Conservation (phyloP, 2,113 vertebrate genomes). For the Calonectris borealis region DNA sequence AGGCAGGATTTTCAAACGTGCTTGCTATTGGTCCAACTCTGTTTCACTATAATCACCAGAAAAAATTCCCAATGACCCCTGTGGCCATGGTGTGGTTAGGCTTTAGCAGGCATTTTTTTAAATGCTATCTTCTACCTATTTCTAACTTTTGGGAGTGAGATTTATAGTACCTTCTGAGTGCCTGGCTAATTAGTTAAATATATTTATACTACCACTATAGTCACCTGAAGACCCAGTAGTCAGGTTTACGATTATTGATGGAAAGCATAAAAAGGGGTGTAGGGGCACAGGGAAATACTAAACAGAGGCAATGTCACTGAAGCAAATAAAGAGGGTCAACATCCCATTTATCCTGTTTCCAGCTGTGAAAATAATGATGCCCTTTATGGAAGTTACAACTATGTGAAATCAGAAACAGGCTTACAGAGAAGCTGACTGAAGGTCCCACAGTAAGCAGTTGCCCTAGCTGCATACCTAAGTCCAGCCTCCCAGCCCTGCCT, state of each 20-base stretch:
- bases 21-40: not conserved
- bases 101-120: not conserved
- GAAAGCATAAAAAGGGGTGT: not conserved
- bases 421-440: not conserved
- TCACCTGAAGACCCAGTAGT: not conserved
- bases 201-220: not conserved
- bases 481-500: not conserved
- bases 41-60: not conserved
- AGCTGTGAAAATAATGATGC: not conserved
- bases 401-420: not conserved
- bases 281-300: not conserved
- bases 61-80: not conserved
- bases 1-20: not conserved
- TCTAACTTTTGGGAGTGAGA: not conserved
- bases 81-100: not conserved
- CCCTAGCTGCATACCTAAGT: not conserved
- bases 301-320: not conserved
- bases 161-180: not conserved
- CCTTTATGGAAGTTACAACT: not conserved
- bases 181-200: not conserved
- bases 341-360: not conserved
- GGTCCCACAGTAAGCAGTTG: not conserved
- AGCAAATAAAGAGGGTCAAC: not conserved
- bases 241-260: not conserved
- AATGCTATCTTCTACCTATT: not conserved